These are phyloP conservation scores for Thunnus thynnus DNA, from an alignment of 2,113 vertebrate species.

Conservation along the genomic window DNA sequence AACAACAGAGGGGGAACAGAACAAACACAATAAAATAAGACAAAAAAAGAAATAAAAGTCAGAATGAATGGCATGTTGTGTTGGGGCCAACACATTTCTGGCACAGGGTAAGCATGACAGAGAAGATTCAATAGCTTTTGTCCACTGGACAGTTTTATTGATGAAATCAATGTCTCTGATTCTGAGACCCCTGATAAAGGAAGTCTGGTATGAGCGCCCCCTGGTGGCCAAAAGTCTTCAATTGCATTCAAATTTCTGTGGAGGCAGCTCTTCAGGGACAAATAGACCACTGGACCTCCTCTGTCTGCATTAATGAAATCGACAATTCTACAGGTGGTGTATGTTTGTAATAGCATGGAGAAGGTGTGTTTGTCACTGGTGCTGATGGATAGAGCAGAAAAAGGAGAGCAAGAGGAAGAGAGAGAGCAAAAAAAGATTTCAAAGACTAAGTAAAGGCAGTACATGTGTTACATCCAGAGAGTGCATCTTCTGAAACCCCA, in stretches of 20 bases:
- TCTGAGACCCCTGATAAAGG: constrained; percentile 12
- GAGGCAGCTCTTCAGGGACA: constrained; percentile 18
- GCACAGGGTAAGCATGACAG: constrained; percentile 76
- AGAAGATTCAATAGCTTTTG: constrained; percentile 60
- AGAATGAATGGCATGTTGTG: constrained; percentile 94
- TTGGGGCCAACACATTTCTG: constrained; percentile 81
- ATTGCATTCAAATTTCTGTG: not conserved
- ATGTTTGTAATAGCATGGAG: constrained; percentile 49
- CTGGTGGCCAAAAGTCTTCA: constrained; percentile 51
- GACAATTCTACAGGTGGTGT: constrained; percentile 52
- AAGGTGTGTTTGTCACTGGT: constrained; percentile 51
- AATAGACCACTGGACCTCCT: constrained; percentile 60
- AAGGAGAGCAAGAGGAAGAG: constrained; percentile 32
- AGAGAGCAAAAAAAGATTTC: constrained; percentile 26
- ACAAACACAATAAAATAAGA: constrained; percentile 76
- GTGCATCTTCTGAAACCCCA: constrained; percentile 21
- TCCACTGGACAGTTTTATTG: constrained; percentile 15
- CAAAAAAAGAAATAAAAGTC: constrained; percentile 90
- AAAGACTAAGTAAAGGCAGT: constrained; percentile 22
- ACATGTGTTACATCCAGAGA: constrained; percentile 48
- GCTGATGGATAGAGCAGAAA: constrained; percentile 61
- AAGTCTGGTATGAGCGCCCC: constrained; percentile 42
- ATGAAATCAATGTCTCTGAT: constrained; percentile 13
- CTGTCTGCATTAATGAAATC: constrained; percentile 72
- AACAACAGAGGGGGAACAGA: constrained; percentile 77